Evolutionary conservation across 2,888 invertebrate genomes (phyloP), one percentile per base, ranked within the genome.

Genomic region (Meiosimyza decipiens): DNA sequence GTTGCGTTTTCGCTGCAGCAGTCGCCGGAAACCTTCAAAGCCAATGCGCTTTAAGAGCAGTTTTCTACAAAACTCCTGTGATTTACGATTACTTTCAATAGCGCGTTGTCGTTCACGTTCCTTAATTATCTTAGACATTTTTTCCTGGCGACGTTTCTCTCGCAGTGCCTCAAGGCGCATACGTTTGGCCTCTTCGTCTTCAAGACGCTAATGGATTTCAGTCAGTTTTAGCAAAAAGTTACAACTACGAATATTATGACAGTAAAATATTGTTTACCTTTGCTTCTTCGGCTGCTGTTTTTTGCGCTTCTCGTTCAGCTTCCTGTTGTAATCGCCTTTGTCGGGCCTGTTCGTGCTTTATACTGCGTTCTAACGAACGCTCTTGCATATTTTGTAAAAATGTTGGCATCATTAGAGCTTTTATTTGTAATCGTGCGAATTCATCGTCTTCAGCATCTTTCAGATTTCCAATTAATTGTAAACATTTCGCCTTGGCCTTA

Each of bases 331-430:
- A 79, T 76, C 89, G 80, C 73, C 88, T 77, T 75, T 86, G 84
- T n/a, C 82, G 82, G 3, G 88, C 83, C 81, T 86, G 81, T 71
- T 87, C 85, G 73, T 87, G 87, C 1, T 81, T 81, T 15, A 85
- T 78, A 70, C 87, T 91, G 54, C 94, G 88, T 77, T 92, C 91
- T 55, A 91, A 84, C 0, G 93, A 93, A 74, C 93, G 89, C 72
- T 91, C 90, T 80, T 94, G 92, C 92, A 94, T 93, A 82, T 92
- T 89, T 82, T 90, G 89, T 60, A 94, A 82, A 82, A 94, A 91
- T 82, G 91, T 91, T 4, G 94, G 93, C 52, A 91, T 90, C 11
- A 85, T 72, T 72, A 87, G 67, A 0, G 87, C 83, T 72, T 79
- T 84, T 13, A 87, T 87, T 71, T 84, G 85, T 1, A 87, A 74